Evolutionary conservation across 2,797 vertebrate species (phyloP).

Genomic region (Tenualosa thibaudeaui): DNA sequence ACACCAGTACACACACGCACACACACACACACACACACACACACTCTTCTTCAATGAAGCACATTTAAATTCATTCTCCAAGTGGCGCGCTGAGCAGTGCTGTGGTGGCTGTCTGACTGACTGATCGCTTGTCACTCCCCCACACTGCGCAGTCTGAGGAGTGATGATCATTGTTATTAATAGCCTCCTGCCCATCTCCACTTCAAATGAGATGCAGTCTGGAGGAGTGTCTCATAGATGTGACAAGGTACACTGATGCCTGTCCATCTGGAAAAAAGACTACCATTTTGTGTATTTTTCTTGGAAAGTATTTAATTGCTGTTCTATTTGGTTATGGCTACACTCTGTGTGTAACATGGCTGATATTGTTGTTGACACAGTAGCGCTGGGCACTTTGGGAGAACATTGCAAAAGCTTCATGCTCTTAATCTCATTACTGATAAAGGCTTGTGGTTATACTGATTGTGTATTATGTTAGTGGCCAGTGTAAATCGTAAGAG

Average conservation of each 20-base stretch:
- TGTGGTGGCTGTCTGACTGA: neutral
- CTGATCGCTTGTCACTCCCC: neutral
- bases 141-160: neutral
- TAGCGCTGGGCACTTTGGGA: neutral
- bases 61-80: neutral
- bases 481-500: neutral
- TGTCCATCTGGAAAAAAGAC: neutral
- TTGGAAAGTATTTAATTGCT: neutral
- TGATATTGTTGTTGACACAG: constrained; percentile 3
- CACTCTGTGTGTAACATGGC: neutral
- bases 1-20: constrained; percentile 25
- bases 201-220: neutral
- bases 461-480: neutral
- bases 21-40: constrained; percentile 21
- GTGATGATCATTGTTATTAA: neutral
- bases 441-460: neutral
- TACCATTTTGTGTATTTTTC: neutral
- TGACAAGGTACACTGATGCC: neutral
- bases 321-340: neutral
- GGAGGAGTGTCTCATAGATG: neutral
- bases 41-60: neutral
- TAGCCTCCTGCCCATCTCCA: neutral
- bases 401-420: neutral
- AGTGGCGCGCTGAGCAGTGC: neutral
- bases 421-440: neutral